phyloP scores from a whole-genome alignment of 2,888 invertebrate genomes.

The Leptopterna dolabrata region DNA sequence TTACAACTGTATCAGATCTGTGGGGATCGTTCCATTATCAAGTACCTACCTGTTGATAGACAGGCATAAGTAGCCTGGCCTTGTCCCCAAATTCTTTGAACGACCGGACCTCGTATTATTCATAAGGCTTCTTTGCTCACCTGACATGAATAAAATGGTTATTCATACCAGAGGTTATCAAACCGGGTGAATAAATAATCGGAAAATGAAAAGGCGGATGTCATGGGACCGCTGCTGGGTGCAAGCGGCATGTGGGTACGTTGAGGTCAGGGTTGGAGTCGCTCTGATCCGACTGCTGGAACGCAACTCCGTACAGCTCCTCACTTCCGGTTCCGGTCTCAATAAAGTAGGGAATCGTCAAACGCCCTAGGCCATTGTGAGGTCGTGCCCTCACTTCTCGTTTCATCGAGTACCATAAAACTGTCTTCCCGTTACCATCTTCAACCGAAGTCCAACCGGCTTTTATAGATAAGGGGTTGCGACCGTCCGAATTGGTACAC shows the following conservation, averaged over 20 bases:
- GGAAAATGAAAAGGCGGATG: slow-evolving; percentile 1
- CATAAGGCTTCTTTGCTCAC: too few species aligned
- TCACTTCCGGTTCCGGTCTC: not conserved
- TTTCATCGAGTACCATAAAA: too few species aligned
- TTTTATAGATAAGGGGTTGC: too few species aligned
- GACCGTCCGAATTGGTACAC: too few species aligned
- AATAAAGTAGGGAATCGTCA: not conserved
- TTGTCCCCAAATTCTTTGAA: too few species aligned
- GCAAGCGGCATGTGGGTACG: not conserved
- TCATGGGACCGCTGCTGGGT: not conserved
- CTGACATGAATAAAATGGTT: not conserved
- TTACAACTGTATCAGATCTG: too few species aligned
- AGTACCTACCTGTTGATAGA: too few species aligned
- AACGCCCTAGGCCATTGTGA: not conserved
- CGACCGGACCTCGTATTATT: too few species aligned
- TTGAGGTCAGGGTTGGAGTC: not conserved
- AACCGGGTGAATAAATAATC: not conserved
- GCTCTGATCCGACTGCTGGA: not conserved
- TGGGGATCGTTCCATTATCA: too few species aligned
- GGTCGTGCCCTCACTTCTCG: not conserved
- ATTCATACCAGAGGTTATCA: not conserved
- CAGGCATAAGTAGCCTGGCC: too few species aligned
- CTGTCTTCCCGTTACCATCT: too few species aligned
- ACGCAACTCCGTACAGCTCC: not conserved
- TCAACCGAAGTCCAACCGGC: too few species aligned